These are phyloP conservation scores for Turnix velox DNA, from an alignment of 2,113 vertebrate genomes.

Conservation along the genomic window DNA sequence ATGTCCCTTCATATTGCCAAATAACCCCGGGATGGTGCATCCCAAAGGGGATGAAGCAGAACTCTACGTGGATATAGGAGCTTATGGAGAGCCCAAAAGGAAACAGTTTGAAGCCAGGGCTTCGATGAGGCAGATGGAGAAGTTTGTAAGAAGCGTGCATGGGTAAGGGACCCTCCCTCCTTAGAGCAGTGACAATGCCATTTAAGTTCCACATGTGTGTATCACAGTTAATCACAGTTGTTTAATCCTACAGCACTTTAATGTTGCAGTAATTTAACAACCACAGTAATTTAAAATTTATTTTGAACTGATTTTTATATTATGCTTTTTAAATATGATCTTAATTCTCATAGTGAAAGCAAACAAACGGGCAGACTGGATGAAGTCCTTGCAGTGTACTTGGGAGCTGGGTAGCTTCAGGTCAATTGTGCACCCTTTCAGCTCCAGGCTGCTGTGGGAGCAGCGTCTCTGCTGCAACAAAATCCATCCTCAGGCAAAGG, in stretches of 20 bases:
- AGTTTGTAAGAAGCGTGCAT: slow-evolving; percentile 91
- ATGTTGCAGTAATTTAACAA: neutral
- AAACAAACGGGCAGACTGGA: rapidly evolving
- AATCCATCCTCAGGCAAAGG: neutral
- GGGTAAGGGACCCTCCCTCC: slow-evolving; percentile 79
- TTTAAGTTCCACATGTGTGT: neutral
- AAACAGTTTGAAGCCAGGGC: slow-evolving; percentile 92
- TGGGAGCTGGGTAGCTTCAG: neutral
- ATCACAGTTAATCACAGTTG: neutral
- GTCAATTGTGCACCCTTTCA: neutral
- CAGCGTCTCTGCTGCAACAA: neutral
- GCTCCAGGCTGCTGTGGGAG: neutral
- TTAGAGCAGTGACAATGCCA: neutral
- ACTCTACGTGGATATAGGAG: slow-evolving; percentile 93
- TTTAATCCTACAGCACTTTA: neutral
- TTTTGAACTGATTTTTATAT: neutral
- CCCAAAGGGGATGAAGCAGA: slow-evolving; percentile 88
- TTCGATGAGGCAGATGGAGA: slow-evolving; percentile 90
- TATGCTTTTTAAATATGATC: neutral
- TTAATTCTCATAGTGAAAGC: neutral
- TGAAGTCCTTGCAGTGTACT: neutral
- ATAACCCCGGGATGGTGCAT: slow-evolving; percentile 92
- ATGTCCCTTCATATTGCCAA: slow-evolving; percentile 89
- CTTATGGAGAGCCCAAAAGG: slow-evolving; percentile 89
- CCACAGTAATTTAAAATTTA: neutral